Evolutionary conservation across 2,113 vertebrate genomes (phyloP).

Genomic region (Seriola quinqueradiata): DNA sequence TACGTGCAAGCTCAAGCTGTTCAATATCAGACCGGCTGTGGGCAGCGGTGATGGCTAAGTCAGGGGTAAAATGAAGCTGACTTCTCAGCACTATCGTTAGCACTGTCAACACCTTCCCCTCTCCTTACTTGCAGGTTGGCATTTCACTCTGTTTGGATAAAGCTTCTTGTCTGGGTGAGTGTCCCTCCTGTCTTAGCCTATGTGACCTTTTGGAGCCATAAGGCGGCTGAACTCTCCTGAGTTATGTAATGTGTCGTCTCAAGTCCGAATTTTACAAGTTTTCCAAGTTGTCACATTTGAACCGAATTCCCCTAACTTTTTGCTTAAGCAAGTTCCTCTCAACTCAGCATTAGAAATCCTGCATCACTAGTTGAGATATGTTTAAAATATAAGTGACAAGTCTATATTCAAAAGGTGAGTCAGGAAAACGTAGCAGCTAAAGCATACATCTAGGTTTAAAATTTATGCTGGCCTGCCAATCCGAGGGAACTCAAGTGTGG

Average conservation of each 20-base stretch:
- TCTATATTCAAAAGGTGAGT: conserved; percentile 35
- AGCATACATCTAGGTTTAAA: conserved; percentile 41
- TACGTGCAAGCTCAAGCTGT: neutral
- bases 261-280: conserved; percentile 16
- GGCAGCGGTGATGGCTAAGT: conserved; percentile 35
- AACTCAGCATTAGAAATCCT: neutral
- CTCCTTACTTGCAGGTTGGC: conserved; percentile 36
- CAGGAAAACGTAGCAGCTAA: conserved; percentile 14
- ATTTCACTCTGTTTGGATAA: conserved; percentile 50
- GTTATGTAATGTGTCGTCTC: conserved; percentile 3
- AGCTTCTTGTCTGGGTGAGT: conserved; percentile 27
- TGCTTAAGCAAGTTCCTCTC: neutral
- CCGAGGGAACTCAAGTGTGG: conserved; percentile 69
- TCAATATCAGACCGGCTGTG: conserved; percentile 11
- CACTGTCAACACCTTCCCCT: conserved; percentile 48
- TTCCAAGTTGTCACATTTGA: neutral
- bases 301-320: neutral
- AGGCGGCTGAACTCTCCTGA: neutral
- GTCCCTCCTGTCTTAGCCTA: conserved; percentile 33
- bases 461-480: conserved; percentile 54
- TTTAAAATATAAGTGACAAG: conserved; percentile 26
- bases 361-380: neutral
- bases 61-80: conserved; percentile 25
- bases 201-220: conserved; percentile 30
- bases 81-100: conserved; percentile 42